Evolutionary conservation across 2,888 invertebrate species (phyloP).

Genomic region (Lumbricus terrestris): DNA sequence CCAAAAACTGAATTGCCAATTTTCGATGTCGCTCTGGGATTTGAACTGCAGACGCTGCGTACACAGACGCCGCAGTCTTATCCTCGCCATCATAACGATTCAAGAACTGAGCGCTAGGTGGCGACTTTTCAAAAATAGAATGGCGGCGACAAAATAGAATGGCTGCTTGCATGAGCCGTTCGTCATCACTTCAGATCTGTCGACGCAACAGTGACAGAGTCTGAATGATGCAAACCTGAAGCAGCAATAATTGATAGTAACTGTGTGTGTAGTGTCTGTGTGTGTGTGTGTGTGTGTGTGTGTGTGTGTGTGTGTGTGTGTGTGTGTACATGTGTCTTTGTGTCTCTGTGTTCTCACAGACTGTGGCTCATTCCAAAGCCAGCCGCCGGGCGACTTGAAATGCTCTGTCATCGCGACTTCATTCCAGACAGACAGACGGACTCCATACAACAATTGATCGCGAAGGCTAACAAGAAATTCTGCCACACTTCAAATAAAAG

Average conservation of each 20-base stretch:
- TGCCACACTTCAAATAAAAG: slow-evolving; percentile 19
- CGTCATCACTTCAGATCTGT: neutral
- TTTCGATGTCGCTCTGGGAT: neutral
- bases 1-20: neutral
- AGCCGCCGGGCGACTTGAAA: neutral
- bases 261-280: too few species aligned
- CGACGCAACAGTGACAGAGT: neutral
- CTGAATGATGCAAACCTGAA: neutral
- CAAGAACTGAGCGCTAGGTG: neutral
- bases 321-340: neutral
- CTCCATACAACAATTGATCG: slow-evolving; percentile 18
- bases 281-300: neutral
- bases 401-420: slow-evolving; percentile 17
- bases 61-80: neutral
- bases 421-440: slow-evolving; percentile 21
- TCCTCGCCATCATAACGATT: neutral
- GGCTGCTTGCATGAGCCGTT: neutral
- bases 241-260: neutral
- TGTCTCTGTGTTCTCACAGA: neutral
- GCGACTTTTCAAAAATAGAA: neutral
- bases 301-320: neutral
- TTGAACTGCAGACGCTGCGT: neutral
- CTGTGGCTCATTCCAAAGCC: slow-evolving; percentile 20
- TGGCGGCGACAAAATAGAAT: neutral
- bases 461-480: slow-evolving; percentile 22